phyloP scores from a whole-genome alignment of 2,113 vertebrate species.

The Pseudopodoces humilis region DNA sequence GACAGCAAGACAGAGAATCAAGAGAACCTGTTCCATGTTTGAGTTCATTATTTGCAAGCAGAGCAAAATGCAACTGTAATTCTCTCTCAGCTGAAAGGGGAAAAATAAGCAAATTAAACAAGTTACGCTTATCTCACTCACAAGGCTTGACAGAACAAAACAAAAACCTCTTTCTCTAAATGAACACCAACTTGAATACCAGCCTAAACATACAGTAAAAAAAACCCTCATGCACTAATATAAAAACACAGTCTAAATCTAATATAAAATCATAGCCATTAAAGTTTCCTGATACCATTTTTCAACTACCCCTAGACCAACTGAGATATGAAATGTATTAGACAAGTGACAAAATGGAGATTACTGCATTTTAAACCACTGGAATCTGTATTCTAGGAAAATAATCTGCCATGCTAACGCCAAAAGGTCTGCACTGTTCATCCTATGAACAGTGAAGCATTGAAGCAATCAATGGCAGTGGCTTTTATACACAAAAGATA shows the following conservation, averaged over 20 bases:
- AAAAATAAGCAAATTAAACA: background rate
- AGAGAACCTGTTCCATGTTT: background rate
- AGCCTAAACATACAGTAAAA: background rate
- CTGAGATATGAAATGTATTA: background rate
- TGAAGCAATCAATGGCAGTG: background rate
- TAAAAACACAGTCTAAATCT: background rate
- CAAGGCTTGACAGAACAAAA: background rate
- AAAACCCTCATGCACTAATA: rapidly evolving
- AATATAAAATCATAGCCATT: background rate
- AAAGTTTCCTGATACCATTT: background rate
- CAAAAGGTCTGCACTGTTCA: background rate
- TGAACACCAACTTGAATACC: background rate
- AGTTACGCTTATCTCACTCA: rapidly evolving
- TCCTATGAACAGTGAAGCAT: too few species aligned
- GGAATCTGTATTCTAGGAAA: background rate
- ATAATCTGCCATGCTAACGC: background rate
- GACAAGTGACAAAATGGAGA: background rate
- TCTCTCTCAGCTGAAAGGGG: background rate
- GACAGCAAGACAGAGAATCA: background rate
- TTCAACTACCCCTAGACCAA: background rate
- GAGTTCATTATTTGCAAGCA: background rate
- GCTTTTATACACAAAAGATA: background rate
- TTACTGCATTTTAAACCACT: background rate
- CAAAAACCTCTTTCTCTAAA: background rate
- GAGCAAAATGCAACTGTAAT: background rate